Evolutionary conservation across 2,888 invertebrate species (phyloP).

Genomic region (Dioctria linearis): DNA sequence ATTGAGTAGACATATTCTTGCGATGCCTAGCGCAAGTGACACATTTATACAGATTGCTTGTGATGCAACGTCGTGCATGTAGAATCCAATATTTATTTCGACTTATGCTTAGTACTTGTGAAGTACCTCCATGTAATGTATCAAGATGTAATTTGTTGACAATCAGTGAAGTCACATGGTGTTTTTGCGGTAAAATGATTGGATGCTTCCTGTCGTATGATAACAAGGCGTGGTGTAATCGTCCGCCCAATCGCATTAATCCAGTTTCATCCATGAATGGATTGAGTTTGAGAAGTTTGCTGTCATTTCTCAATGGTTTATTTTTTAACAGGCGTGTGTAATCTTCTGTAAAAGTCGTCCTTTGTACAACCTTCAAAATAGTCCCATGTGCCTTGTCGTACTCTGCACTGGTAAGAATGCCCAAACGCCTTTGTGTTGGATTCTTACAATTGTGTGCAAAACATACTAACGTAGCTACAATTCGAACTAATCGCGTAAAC

Average conservation of each 20-base stretch:
- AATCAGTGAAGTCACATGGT: too few species aligned
- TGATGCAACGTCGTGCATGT: too few species aligned
- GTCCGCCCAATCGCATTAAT: background rate
- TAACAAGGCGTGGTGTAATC: background rate
- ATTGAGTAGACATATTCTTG: background rate
- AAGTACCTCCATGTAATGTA: too few species aligned
- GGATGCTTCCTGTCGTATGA: background rate
- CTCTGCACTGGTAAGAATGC: background rate
- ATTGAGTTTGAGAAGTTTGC: background rate
- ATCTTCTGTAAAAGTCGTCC: background rate
- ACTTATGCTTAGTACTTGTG: background rate
- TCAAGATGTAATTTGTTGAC: background rate
- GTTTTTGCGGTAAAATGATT: too few species aligned
- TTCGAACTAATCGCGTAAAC: background rate
- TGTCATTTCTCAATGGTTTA: background rate
- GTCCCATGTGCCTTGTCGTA: background rate
- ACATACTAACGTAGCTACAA: background rate
- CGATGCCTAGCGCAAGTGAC: background rate
- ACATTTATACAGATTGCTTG: background rate
- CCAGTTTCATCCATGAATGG: background rate
- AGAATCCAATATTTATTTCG: too few species aligned
- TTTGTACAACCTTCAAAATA: background rate
- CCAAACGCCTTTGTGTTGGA: background rate
- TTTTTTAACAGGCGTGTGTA: background rate
- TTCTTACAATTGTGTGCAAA: background rate